A percentile compares a stretch with the other conserved stretches of the same genome.
Conservation (phyloP, 2,888 invertebrate genomes). For the Diadegma fenestrale region DNA sequence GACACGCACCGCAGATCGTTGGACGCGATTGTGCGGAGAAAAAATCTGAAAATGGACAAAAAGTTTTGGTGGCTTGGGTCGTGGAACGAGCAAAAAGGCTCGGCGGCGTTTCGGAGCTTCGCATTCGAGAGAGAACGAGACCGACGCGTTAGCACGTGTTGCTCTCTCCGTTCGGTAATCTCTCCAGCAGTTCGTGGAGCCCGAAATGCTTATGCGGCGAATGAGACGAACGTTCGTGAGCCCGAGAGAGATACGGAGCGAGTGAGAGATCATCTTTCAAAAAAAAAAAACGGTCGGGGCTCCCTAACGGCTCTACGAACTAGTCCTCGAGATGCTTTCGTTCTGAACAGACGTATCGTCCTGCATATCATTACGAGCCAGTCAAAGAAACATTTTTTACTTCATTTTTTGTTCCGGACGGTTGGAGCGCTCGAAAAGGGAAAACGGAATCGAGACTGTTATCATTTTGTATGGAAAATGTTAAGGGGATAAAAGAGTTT, state of each 20-base stretch:
- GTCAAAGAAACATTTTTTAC: conserved; percentile 15
- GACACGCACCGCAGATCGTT: not conserved
- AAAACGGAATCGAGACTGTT: not conserved
- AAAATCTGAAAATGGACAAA: conserved; percentile 26
- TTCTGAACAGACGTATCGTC: conserved; percentile 49
- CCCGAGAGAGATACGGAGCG: conserved; percentile 41
- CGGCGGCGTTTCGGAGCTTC: conserved; percentile 21
- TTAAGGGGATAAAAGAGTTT: not conserved
- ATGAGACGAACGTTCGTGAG: conserved; percentile 35
- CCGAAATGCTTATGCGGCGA: conserved; percentile 44
- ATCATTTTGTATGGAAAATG: not conserved
- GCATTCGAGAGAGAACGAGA: conserved; percentile 9
- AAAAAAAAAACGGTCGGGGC: conserved; percentile 37
- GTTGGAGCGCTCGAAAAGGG: conserved; percentile 8
- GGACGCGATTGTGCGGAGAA: not conserved
- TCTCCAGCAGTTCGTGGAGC: conserved; percentile 51
- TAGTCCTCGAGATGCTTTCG: conserved; percentile 63
- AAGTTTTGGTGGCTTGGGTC: conserved; percentile 51
- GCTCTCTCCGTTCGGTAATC: conserved; percentile 53
- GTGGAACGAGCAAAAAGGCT: conserved; percentile 44
- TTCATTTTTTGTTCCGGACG: not conserved
- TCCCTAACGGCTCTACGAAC: conserved; percentile 49
- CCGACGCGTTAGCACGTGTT: conserved; percentile 44
- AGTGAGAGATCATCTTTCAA: conserved; percentile 57
- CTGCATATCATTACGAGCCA: conserved; percentile 32